phyloP scores from a whole-genome alignment of 2,888 invertebrate species.

The Hypomecis atomaria region DNA sequence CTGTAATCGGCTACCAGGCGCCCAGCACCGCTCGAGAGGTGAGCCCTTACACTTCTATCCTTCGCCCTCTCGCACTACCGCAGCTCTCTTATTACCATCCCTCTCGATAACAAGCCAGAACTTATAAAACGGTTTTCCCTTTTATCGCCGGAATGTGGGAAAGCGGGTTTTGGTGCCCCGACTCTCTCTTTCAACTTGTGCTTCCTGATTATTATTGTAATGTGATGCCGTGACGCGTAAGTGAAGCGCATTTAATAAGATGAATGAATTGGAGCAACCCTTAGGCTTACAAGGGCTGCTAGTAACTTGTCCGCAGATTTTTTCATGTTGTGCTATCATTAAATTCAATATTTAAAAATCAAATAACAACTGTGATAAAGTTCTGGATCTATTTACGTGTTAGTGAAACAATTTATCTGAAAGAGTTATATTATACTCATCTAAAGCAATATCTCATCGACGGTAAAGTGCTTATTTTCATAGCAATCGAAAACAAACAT shows the following conservation, averaged over 20 bases:
- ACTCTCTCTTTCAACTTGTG: constrained; percentile 82
- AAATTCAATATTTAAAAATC: no score
- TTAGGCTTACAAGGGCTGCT: not conserved
- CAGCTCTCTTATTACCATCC: constrained; percentile 57
- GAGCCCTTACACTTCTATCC: constrained; percentile 73
- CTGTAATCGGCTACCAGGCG: constrained; percentile 82
- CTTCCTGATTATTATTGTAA: constrained; percentile 60
- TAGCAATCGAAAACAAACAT: not conserved
- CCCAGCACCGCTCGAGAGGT: constrained; percentile 71
- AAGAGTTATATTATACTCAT: no score
- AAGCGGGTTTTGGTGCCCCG: constrained; percentile 78
- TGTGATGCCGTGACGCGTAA: constrained; percentile 46
- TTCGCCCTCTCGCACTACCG: constrained; percentile 61
- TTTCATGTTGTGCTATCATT: no score
- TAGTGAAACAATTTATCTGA: no score
- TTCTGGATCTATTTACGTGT: no score
- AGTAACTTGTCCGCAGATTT: not conserved
- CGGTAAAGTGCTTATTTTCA: not conserved
- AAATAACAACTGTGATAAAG: no score
- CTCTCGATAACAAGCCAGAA: constrained; percentile 53
- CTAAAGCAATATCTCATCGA: not conserved
- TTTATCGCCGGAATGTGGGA: constrained; percentile 81
- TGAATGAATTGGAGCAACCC: constrained; percentile 5
- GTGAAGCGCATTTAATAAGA: constrained; percentile 6
- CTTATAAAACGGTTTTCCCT: constrained; percentile 77